These are phyloP conservation scores for Hippasteria phrygiana DNA, from an alignment of 53 echinoderm and acorn worm species.

Conservation along the genomic window DNA sequence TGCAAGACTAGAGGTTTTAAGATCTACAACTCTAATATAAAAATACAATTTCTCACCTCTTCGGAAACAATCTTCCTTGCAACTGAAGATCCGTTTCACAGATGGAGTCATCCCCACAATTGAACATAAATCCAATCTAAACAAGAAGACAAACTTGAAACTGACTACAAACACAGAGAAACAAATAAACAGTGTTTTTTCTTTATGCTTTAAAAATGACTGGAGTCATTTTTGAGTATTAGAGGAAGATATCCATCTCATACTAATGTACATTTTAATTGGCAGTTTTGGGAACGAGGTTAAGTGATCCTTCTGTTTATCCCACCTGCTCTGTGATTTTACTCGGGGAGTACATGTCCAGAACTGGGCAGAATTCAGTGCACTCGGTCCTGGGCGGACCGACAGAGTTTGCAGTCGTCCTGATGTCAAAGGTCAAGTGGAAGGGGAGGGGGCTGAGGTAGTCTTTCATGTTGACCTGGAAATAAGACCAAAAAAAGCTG, in stretches of 20 bases:
- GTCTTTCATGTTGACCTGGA: constrained; percentile 82
- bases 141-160: not conserved
- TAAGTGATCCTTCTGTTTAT: too few species aligned
- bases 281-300: too few species aligned
- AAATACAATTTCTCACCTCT: constrained; percentile 77
- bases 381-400: constrained; percentile 55
- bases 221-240: too few species aligned
- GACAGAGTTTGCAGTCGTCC: constrained; percentile 34
- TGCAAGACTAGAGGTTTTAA: too few species aligned
- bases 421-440: constrained; percentile 75
- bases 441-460: constrained; percentile 94
- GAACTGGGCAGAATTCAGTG: constrained; percentile 76
- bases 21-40: too few species aligned
- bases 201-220: too few species aligned
- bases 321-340: constrained; percentile 76
- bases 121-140: constrained; percentile 86
- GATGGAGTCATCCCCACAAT: constrained; percentile 90
- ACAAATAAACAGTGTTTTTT: too few species aligned
- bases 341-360: constrained; percentile 81
- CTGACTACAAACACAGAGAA: too few species aligned
- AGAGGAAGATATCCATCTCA: too few species aligned
- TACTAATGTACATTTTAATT: too few species aligned
- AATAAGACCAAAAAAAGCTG: not conserved
- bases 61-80: constrained; percentile 56
- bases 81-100: constrained; percentile 93